Conservation (phyloP, 2,113 vertebrate genomes). For the Ceyx cyanopectus region DNA sequence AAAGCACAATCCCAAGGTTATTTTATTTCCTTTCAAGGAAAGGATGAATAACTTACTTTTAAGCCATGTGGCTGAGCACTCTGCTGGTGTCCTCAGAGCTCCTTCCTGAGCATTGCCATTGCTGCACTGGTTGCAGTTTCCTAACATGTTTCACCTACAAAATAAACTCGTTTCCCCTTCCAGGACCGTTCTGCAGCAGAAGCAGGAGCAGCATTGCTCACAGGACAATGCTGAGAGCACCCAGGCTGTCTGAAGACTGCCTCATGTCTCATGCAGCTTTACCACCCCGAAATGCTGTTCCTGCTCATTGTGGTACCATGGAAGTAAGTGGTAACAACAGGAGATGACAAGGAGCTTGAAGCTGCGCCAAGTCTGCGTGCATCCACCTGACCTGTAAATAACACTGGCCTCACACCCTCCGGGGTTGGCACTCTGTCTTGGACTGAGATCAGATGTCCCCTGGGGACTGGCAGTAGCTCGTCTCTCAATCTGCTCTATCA, state of each 20-base stretch:
- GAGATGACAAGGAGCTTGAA: neutral
- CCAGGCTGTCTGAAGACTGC: neutral
- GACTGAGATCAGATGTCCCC: neutral
- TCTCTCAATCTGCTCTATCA: neutral
- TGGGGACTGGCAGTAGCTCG: neutral
- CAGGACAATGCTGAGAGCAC: fast-evolving
- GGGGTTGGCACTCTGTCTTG: neutral
- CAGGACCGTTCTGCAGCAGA: neutral
- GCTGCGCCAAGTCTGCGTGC: neutral
- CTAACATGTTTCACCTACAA: neutral
- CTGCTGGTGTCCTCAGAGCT: neutral
- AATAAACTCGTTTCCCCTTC: fast-evolving
- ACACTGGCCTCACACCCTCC: fast-evolving
- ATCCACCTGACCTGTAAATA: neutral
- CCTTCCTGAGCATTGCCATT: fast-evolving
- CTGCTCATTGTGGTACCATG: neutral
- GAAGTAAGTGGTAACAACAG: neutral
- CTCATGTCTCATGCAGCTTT: fast-evolving
- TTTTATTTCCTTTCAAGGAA: neutral
- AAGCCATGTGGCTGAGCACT: neutral
- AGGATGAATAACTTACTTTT: neutral
- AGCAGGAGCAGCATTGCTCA: neutral
- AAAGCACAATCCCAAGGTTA: neutral
- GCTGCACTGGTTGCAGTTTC: neutral
- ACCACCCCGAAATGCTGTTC: neutral